Base-by-base conservation (phyloP, 2,888 invertebrate species). In the Hanleya hanleyi region DNA sequence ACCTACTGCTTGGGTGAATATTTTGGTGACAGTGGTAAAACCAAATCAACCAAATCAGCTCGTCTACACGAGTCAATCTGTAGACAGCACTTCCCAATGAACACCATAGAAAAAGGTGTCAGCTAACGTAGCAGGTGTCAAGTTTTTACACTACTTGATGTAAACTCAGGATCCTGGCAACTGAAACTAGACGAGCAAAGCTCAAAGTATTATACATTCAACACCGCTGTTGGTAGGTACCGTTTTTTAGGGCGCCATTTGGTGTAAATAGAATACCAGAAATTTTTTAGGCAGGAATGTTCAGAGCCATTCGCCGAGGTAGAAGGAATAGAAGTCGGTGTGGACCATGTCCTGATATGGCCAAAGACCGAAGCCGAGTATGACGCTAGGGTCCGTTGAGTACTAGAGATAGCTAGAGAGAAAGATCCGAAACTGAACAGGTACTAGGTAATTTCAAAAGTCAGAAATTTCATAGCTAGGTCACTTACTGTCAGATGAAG, bases 191-290 rank as follows among this genome's bases (percentile, higher is more conserved):
- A 51, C 12, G n/a, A 41, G 47, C 12, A n/a, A 15, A 12, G 47
- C n/a, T n/a, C 12, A 12, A 15, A 12, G 12, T 41, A n/a, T 15
- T n/a, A n/a, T 15, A 12, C 12, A n/a, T 51, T 51, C 22, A 51
- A 77, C 61, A 76, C 72, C 26, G 57, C 51, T 22, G 78, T 70
- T 35, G 77, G 80, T 6, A 64, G 77, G 33, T 79, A 76, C 35
- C 33, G 75, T 18, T 79, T 69, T 29, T 73, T 29, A n/a, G 79
- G 12, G 47, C 78, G n/a, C 81, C 81, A 36, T 79, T 77, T 67
- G 81, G 81, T 0, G 51, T 80, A 1, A 68, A 67, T 18, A 64
- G 33, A 7, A 66, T 72, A 18, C 71, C 62, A 65, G 81, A 81
- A 57, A 71, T 71, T 9, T 80, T 79, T 64, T 71, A 76, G 15